These are phyloP conservation scores for Pagrus major DNA, from an alignment of 2,113 vertebrate genomes.

Conservation along the genomic window DNA sequence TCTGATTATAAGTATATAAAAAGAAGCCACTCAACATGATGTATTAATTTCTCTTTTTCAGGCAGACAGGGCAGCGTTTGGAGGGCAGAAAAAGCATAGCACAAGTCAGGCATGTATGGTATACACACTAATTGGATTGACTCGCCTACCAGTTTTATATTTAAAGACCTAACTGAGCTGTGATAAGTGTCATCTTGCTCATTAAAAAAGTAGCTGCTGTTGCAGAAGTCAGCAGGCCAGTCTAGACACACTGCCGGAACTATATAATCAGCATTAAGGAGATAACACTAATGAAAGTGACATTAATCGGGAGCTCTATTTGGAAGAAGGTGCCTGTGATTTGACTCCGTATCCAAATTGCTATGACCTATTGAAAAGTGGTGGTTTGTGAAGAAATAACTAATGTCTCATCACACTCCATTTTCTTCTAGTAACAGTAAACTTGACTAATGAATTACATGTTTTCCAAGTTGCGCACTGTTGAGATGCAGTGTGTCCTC, in stretches of 20 bases:
- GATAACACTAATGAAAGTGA: slow-evolving; percentile 46
- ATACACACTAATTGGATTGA: slow-evolving; percentile 12
- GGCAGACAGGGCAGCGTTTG: neutral
- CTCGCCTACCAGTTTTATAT: slow-evolving; percentile 13
- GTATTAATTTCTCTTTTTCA: slow-evolving; percentile 15
- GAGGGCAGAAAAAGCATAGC: slow-evolving; percentile 10
- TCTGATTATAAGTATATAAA: neutral
- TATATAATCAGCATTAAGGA: slow-evolving; percentile 33
- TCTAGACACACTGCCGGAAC: slow-evolving; percentile 12
- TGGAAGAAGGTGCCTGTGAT: slow-evolving; percentile 10
- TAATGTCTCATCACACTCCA: neutral
- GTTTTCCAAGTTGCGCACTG: neutral
- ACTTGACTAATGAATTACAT: neutral
- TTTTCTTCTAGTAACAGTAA: neutral
- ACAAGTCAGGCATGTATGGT: slow-evolving; percentile 4
- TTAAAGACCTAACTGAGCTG: slow-evolving; percentile 6
- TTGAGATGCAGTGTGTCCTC: neutral
- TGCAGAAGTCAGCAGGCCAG: slow-evolving; percentile 13
- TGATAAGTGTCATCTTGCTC: slow-evolving; percentile 23
- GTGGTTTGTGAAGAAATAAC: neutral
- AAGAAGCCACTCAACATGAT: neutral
- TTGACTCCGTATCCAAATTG: slow-evolving; percentile 23
- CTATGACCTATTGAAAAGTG: slow-evolving; percentile 35
- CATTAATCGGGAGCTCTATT: slow-evolving; percentile 41
- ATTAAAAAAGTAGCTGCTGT: slow-evolving; percentile 27